Conservation (phyloP, 2,888 invertebrate genomes). For the Podabrus alpinus region DNA sequence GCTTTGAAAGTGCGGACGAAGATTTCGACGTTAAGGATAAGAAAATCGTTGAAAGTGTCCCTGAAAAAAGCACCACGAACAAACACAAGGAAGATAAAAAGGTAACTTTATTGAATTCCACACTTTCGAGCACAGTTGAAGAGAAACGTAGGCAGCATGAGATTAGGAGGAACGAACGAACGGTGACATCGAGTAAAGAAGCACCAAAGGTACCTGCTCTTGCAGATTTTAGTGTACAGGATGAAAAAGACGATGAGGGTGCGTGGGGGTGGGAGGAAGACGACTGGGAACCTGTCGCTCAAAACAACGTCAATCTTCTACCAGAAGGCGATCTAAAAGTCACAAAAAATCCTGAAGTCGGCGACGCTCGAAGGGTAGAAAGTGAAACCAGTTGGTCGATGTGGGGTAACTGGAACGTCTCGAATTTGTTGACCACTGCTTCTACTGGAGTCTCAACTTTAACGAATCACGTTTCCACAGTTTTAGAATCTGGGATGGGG, state of each 20-base stretch:
- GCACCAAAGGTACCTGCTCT: not conserved
- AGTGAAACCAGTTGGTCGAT: slow-evolving; percentile 52
- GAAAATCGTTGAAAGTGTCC: not conserved
- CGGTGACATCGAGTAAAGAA: not conserved
- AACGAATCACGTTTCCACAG: slow-evolving; percentile 78
- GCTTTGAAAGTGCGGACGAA: slow-evolving; percentile 79
- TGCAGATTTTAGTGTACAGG: not conserved
- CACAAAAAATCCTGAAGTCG: not conserved
- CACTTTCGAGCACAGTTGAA: not conserved
- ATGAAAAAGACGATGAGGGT: not conserved
- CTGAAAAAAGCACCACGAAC: not conserved
- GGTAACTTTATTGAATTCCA: not conserved
- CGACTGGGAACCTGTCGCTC: not conserved
- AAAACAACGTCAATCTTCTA: too few species aligned
- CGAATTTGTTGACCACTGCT: slow-evolving; percentile 76
- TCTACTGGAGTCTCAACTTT: slow-evolving; percentile 76
- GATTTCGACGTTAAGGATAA: slow-evolving; percentile 54
- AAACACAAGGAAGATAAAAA: not conserved
- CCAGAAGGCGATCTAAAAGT: not conserved
- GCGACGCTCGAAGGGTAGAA: not conserved
- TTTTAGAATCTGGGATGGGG: slow-evolving; percentile 81
- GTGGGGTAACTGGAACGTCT: slow-evolving; percentile 79
- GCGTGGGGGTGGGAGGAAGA: not conserved
- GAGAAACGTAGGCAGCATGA: not conserved
- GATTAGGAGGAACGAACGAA: not conserved